Evolutionary conservation across 2,113 vertebrate species (phyloP), one percentile per base, ranked within the genome.

Genomic region (Baryphthengus martii): DNA sequence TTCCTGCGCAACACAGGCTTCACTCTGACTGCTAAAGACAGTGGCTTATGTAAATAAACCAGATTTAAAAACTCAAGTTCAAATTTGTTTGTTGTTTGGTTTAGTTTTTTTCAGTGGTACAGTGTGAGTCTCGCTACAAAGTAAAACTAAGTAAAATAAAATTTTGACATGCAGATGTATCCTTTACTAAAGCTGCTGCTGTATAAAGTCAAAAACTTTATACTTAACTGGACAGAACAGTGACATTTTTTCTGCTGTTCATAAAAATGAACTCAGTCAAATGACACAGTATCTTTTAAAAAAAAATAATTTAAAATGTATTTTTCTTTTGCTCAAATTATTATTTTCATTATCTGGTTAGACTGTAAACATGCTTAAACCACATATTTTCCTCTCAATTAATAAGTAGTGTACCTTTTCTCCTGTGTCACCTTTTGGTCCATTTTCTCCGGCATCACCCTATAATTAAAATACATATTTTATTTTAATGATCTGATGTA

Each of bases 401-500:
- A 11, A 5, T 11, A 92, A 90, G 88, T 39, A 87, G 39, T 70
- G 35, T 98, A 99, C 99, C 99, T 99, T 99, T 97, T 98, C 98
- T 52, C 99, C 99, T 2, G 95, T 53, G 45, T 99, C 98, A 90
- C 99, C 99, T 97, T 99, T 99, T 12, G 78, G 98, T 50, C 99
- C 99, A 35, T 97, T 98, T 94, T 99, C 98, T 18, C 99, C 99
- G 97, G 98, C 93, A 82, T 99, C 99, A 59, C 99, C 99, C 99
- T 99, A 89, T 37, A 94, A 90, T 56, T 56, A 81, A 61, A 96
- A 90, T 8, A 87, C 26, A 35, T 26, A 26, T 40, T 39, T 68
- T 26, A 77, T 73, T 74, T 80, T 66, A 44, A 67, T 72, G n/a
- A 29, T 33, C 84, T 86, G 53, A 42, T 65, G 49, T 21, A 76